A percentile compares a stretch with the other conserved stretches of the same genome.
Evolutionary conservation across 2,888 invertebrate species (phyloP).

Genomic region (Linyphia triangularis): DNA sequence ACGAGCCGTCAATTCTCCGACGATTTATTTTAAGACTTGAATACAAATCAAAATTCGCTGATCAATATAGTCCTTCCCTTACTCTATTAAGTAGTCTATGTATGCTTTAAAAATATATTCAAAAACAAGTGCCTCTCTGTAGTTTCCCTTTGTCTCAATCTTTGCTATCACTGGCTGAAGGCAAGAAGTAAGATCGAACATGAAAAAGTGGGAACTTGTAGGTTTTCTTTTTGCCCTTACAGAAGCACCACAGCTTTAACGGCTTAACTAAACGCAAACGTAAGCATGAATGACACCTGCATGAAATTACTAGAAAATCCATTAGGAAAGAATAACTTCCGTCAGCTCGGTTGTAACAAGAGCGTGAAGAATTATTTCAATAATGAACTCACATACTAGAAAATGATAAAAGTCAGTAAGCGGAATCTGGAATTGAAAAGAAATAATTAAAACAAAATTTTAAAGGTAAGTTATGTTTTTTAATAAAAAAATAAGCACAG

Average conservation of each 20-base stretch:
- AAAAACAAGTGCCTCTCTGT: no score
- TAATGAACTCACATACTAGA: background rate
- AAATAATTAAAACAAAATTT: conserved; percentile 9
- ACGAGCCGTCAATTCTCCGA: no score
- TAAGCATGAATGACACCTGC: conserved; percentile 53
- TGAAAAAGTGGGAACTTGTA: conserved; percentile 42
- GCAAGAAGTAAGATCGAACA: background rate
- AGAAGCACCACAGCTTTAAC: conserved; percentile 69
- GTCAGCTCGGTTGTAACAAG: background rate
- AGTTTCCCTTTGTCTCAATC: no score
- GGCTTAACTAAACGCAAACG: conserved; percentile 52
- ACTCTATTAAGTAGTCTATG: no score
- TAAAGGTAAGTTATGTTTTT: conserved; percentile 15
- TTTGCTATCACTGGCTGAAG: background rate
- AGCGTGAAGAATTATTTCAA: background rate
- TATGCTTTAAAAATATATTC: no score
- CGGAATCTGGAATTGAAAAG: background rate
- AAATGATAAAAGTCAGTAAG: background rate
- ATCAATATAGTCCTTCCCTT: no score
- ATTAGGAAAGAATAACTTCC: conserved; percentile 44
- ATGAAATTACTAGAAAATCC: conserved; percentile 31
- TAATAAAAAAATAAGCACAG: no score
- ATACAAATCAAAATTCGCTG: no score
- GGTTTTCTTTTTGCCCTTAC: conserved; percentile 47
- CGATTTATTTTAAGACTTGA: no score